These are phyloP conservation scores for Crypturellus tataupa DNA, from an alignment of 2,797 vertebrate genomes.

Conservation along the genomic window DNA sequence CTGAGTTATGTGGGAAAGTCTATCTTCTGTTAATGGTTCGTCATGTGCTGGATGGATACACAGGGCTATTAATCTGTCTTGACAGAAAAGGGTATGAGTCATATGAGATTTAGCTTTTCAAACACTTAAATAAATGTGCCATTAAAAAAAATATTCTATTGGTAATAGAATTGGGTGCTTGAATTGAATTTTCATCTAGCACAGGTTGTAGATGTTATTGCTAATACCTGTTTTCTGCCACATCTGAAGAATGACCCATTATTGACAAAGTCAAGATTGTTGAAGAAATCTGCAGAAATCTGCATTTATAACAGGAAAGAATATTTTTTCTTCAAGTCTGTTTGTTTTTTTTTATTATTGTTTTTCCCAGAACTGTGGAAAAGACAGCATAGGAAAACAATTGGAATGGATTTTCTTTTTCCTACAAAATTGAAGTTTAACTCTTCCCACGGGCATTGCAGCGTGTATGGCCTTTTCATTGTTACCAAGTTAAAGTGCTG, in stretches of 20 bases:
- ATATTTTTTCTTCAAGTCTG: not conserved
- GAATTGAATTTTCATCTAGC: not conserved
- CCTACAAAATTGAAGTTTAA: not conserved
- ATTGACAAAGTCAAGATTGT: not conserved
- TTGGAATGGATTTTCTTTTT: not conserved
- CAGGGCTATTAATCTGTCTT: not conserved
- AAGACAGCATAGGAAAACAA: not conserved
- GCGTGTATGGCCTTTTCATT: not conserved
- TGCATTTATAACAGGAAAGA: not conserved
- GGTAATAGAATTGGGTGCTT: not conserved
- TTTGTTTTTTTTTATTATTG: not conserved
- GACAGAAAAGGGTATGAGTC: constrained; percentile 21
- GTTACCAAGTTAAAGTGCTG: not conserved
- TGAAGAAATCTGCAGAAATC: constrained; percentile 7
- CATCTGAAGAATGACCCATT: not conserved
- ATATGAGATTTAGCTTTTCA: not conserved
- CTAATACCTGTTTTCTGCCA: not conserved
- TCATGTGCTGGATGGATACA: not conserved
- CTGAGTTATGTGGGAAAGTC: not conserved
- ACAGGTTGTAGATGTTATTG: constrained; percentile 11
- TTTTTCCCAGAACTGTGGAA: not conserved
- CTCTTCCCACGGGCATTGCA: not conserved
- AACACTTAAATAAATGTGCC: not conserved
- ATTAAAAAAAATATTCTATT: not conserved
- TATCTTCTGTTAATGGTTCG: not conserved